Conservation (phyloP, 2,888 invertebrate genomes). For the Apoda limacodes region DNA sequence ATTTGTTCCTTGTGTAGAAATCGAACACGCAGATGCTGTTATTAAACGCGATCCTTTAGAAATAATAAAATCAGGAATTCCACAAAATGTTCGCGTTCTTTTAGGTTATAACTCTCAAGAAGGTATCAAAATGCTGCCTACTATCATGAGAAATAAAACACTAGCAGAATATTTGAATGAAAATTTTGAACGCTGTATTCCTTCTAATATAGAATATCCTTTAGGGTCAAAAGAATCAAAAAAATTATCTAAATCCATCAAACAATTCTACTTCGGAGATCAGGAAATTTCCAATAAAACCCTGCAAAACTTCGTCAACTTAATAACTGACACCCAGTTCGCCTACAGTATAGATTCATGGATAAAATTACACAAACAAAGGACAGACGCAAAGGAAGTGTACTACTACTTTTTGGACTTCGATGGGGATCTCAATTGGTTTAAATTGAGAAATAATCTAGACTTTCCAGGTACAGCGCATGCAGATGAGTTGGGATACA, state of each 20-base stretch:
- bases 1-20: slow-evolving; percentile 45
- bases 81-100: slow-evolving; percentile 37
- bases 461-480: slow-evolving; percentile 17
- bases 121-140: slow-evolving; percentile 24
- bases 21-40: slow-evolving; percentile 26
- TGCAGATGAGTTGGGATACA: slow-evolving; percentile 17
- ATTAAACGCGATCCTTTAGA: slow-evolving; percentile 33
- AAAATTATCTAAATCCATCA: slow-evolving; percentile 21
- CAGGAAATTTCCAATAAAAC: slow-evolving; percentile 17
- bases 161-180: slow-evolving; percentile 20
- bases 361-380: slow-evolving; percentile 14
- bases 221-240: slow-evolving; percentile 18
- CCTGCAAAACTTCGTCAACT: slow-evolving; percentile 16
- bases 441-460: slow-evolving; percentile 11
- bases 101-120: slow-evolving; percentile 41
- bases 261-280: slow-evolving; percentile 24
- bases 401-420: slow-evolving; percentile 22
- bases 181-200: slow-evolving; percentile 24
- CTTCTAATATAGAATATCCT: slow-evolving; percentile 27
- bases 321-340: slow-evolving; percentile 22
- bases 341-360: slow-evolving; percentile 16
- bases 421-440: slow-evolving; percentile 19
- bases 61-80: slow-evolving; percentile 29
- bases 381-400: slow-evolving; percentile 10
- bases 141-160: slow-evolving; percentile 9